Evolutionary conservation across 2,888 invertebrate species (phyloP).

Genomic region (Lasioglossum pauxillum): DNA sequence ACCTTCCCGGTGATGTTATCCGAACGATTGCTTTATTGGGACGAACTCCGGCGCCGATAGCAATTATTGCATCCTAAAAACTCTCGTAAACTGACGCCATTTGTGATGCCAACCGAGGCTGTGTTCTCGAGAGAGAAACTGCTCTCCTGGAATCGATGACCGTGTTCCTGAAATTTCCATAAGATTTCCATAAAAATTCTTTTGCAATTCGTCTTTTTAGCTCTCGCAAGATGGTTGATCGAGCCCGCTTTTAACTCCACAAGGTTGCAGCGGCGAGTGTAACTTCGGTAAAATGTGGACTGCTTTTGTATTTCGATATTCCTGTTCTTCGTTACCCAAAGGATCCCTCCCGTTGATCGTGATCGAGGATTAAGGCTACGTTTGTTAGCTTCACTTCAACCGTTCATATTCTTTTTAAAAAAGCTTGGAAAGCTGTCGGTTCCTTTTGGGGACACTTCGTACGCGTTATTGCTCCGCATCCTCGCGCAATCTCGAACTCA

Average conservation of each 20-base stretch:
- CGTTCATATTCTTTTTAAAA: too few species aligned
- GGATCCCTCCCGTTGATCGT: background rate
- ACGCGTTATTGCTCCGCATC: background rate
- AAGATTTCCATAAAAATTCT: slow-evolving; percentile 1
- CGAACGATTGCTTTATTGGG: background rate
- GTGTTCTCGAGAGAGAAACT: background rate
- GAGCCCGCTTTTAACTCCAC: background rate
- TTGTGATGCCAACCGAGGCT: background rate
- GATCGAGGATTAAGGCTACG: background rate
- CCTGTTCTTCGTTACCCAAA: background rate
- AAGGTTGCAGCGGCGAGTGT: background rate
- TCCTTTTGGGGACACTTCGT: background rate
- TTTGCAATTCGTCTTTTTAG: background rate
- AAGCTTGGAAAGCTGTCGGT: background rate
- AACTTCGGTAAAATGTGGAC: background rate
- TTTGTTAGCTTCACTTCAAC: background rate
- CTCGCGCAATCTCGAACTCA: background rate
- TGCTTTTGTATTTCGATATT: background rate
- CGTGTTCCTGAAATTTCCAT: slow-evolving; percentile 5
- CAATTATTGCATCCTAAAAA: background rate
- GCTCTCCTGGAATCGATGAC: background rate
- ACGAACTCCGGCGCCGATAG: background rate
- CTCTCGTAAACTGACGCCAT: background rate
- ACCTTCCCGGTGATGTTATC: background rate
- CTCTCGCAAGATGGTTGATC: background rate